Percentiles rank a stretch among this genome's conserved stretches.
Conservation (phyloP, 2,113 vertebrate species). For the Catagonus wagneri region DNA sequence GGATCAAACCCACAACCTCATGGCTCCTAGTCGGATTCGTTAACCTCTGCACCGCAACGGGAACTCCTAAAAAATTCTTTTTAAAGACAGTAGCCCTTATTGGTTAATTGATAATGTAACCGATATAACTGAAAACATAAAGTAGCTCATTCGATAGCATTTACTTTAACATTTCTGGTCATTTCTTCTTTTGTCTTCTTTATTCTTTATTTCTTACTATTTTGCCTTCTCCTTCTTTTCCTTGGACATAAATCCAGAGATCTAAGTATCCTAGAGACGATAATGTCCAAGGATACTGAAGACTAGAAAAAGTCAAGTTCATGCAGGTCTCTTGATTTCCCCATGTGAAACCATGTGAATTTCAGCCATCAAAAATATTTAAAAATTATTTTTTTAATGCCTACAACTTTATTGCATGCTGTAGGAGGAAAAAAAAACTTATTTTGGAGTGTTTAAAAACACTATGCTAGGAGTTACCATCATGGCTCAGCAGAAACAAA, state of each 20-base stretch:
- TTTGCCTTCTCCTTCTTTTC: not conserved
- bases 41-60: too few species aligned
- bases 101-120: not conserved
- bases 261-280: not conserved
- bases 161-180: not conserved
- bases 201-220: not conserved
- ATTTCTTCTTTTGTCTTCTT: not conserved
- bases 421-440: not conserved
- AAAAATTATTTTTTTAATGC: not conserved
- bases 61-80: not conserved
- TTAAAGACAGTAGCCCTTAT: not conserved
- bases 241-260: not conserved
- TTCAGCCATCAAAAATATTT: not conserved
- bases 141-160: not conserved
- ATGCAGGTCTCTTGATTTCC: fast-evolving
- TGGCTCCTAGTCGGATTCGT: too few species aligned
- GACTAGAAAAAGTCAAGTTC: not conserved
- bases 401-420: not conserved
- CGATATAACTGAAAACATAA: not conserved
- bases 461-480: not conserved
- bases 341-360: not conserved
- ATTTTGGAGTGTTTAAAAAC: not conserved
- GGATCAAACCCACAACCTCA: too few species aligned
- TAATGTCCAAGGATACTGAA: not conserved
- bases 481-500: too few species aligned